Evolutionary conservation across 2,797 vertebrate species (phyloP), one percentile per base, ranked within the genome.

Genomic region (Oceanodroma leucorhoa): DNA sequence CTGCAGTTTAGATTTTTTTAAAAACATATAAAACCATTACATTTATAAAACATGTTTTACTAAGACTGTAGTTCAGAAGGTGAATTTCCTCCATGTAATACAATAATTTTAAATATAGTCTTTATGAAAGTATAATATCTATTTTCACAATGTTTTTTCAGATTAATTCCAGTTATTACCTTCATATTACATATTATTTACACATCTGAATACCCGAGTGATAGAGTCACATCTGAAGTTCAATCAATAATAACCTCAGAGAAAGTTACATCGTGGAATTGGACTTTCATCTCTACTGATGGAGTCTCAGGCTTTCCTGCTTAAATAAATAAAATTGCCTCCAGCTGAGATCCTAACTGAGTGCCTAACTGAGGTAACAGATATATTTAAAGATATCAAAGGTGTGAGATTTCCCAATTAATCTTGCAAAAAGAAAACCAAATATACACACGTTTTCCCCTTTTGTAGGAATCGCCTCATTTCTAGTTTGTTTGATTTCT

Each of bases 311-410:
- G 48, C 21, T 45, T 89, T 89, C 64, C 40, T 73, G 48, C 22
- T 83, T 87, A 77, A 80, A 87, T 92, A 87, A 92, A 90, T 83
- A 48, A 83, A 87, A 82, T 46, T 30, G 32, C 58, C 46, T 88
- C 70, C 50, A 80, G 83, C 76, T 55, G 69, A 94, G 71, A 87
- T 38, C 53, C 32, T 66, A 36, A 9, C 36, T 36, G 36, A 36
- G 76, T 80, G 84, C 27, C n/a, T 86, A 79, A 65, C 29, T 61
- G 45, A 81, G n/a, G 17, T 67, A 82, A 87, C 22, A 2, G 57
- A 82, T n/a, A 71, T 55, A 70, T 32, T 54, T 58, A 58, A 26
- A 43, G n/a, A 53, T 64, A 88, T n/a, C 48, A 91, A 73, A 83
- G 11, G 48, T 55, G 18, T 43, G 24, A 89, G 62, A 76, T 60